Base-by-base conservation (phyloP, 2,797 vertebrate species). In the Hydrocynus forskahlii region DNA sequence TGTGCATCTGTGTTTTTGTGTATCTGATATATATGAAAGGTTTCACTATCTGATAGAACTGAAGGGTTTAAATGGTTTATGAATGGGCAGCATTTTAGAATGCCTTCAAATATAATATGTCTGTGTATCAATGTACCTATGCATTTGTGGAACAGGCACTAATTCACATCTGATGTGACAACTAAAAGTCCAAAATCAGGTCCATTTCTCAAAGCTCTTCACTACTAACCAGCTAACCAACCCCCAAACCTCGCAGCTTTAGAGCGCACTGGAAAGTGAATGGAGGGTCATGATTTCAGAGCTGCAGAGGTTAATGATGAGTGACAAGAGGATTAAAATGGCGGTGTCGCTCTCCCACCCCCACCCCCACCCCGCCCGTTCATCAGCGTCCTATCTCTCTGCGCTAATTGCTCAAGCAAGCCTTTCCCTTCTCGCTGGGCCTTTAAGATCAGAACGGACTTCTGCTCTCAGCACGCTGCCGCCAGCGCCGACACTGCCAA, bases 281-380 rank as follows among this genome's bases (percentile, higher is more conserved):
- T 55, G 52, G 75, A 84, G 21, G 78, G 70, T 79, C 79, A 83
- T 67, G 82, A 88, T 89, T 85, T 83, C 63, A 86, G n/a, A 60
- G 72, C 81, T 71, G 85, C 78, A 83, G 76, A 83, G 87, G 90
- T 89, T 87, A 91, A 90, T 76, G 82, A 86, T 83, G 88, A 89
- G 84, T 85, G 89, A 91, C 90, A 88, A 19, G 19, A 81, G 80
- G 87, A 85, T 89, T 85, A 85, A 81, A 80, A 87, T 81, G 68
- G 81, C 69, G n/a, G 69, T 85, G 54, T 62, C 83, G 59, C 38
- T 60, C 79, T 83, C 14, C 14, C 87, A 12, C 9, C 59, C 60
- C 9, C 7, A 45, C 59, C 72, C 71, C 13, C 43, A 72, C 81
- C 59, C 59, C 25, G 78, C 75, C 78, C 84, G 45, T 83, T 72